These are phyloP conservation scores for Drosophila simulans DNA, from an alignment of 1,140 invertebrate genomes.

Conservation along the genomic window DNA sequence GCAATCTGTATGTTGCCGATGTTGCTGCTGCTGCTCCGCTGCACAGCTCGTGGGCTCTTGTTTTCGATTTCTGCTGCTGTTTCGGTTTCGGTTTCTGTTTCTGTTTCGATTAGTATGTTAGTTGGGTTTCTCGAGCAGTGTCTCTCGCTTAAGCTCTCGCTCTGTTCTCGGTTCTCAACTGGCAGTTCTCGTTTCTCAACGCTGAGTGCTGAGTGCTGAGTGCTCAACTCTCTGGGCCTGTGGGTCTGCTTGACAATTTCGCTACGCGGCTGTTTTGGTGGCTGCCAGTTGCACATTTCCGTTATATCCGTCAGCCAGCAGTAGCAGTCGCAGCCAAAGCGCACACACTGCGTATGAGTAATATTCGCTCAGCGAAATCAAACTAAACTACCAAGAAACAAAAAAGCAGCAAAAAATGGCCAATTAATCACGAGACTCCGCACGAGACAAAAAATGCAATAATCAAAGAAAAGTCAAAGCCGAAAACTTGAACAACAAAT, in stretches of 20 bases:
- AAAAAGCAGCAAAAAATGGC: neutral
- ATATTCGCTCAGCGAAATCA: conserved; percentile 23
- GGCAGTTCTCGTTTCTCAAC: conserved; percentile 19
- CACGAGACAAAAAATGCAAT: neutral
- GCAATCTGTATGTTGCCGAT: conserved; percentile 13
- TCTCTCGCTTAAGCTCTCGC: conserved; percentile 2
- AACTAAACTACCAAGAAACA: conserved; percentile 11
- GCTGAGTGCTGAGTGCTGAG: conserved; percentile 22
- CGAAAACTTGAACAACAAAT: conserved; percentile 5
- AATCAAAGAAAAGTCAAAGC: conserved; percentile 9
- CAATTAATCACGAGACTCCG: conserved; percentile 3
- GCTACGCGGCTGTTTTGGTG: conserved; percentile 63
- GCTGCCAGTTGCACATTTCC: conserved; percentile 80
- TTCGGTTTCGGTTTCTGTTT: conserved; percentile 1
- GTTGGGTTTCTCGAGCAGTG: conserved; percentile 10
- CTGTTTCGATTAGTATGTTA: conserved; percentile 10
- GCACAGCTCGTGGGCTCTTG: conserved; percentile 21
- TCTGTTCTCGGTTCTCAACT: conserved; percentile 13
- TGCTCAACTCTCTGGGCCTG: conserved; percentile 28
- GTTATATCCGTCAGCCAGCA: conserved; percentile 72
- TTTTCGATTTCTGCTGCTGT: conserved; percentile 34
- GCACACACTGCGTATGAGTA: conserved; percentile 46
- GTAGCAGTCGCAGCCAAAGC: conserved; percentile 34
- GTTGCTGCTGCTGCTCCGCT: conserved; percentile 2
- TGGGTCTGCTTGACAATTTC: conserved; percentile 70